A percentile compares a stretch with the other conserved stretches of the same genome.
These are phyloP conservation scores for Candidula unifasciata DNA, from an alignment of 2,888 invertebrate species.

Conservation along the genomic window DNA sequence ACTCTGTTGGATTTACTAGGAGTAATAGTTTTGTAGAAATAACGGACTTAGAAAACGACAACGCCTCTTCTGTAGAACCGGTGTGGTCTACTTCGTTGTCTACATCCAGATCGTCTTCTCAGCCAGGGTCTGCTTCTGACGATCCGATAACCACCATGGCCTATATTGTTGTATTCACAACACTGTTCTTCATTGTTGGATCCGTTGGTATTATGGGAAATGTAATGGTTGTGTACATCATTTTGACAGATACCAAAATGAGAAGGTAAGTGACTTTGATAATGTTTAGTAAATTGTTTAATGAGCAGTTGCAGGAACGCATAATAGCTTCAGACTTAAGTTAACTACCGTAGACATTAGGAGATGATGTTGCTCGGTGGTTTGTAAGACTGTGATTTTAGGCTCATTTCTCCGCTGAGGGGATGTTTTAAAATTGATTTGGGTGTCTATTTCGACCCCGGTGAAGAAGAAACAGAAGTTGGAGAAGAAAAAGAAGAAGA, in stretches of 20 bases:
- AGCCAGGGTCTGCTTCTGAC: not conserved
- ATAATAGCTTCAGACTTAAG: too few species aligned
- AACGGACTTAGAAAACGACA: not conserved
- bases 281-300: not conserved
- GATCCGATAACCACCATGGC: conserved; percentile 1
- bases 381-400: too few species aligned
- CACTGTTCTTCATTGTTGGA: conserved; percentile 57
- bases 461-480: too few species aligned
- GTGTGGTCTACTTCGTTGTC: conserved; percentile 9
- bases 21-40: not conserved
- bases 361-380: too few species aligned
- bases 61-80: not conserved
- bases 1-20: not conserved
- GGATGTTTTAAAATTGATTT: too few species aligned
- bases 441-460: too few species aligned
- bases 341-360: too few species aligned
- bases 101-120: not conserved
- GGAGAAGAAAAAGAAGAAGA: too few species aligned
- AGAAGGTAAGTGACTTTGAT: conserved; percentile 36
- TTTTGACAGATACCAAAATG: conserved; percentile 72
- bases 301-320: not conserved
- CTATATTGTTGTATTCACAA: conserved; percentile 40
- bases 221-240: conserved; percentile 74
- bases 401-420: too few species aligned
- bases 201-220: conserved; percentile 77